A percentile compares a stretch with the other conserved stretches of the same genome.
phyloP scores from a whole-genome alignment of 2,113 vertebrate genomes.

The Hypocryptadius cinnamomeus region DNA sequence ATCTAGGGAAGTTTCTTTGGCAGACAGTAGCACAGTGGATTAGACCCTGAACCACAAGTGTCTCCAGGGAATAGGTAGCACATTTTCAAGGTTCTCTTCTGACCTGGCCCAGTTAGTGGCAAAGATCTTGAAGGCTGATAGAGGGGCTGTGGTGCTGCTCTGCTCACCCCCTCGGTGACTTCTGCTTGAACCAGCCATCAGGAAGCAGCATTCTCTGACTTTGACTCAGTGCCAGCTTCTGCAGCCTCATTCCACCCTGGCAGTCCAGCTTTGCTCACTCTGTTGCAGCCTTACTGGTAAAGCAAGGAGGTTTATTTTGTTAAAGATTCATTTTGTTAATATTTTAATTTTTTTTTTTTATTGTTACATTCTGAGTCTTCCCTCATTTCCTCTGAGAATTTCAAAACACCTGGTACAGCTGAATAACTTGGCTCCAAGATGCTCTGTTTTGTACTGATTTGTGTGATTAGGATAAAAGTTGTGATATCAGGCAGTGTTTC shows the following conservation, averaged over 20 bases:
- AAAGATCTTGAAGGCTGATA: neutral
- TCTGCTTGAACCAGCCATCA: neutral
- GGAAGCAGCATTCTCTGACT: neutral
- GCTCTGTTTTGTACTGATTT: neutral
- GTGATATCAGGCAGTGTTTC: neutral
- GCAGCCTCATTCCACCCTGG: neutral
- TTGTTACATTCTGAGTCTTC: neutral
- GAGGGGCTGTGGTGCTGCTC: neutral
- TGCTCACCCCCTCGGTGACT: neutral
- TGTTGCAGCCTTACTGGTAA: neutral
- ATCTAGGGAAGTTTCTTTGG: slow-evolving; percentile 20
- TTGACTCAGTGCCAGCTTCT: neutral
- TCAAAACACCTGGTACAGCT: neutral
- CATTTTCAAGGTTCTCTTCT: neutral
- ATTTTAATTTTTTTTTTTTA: neutral
- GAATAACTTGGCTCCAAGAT: neutral
- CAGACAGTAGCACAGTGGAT: slow-evolving; percentile 17
- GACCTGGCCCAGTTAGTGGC: neutral
- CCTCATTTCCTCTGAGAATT: neutral
- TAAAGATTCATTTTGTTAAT: neutral
- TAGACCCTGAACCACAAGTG: slow-evolving; percentile 31
- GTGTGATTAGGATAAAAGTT: neutral
- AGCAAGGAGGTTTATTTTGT: neutral
- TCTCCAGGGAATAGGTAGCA: slow-evolving; percentile 21
- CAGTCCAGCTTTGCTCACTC: neutral